These are phyloP conservation scores for Pluvianellus socialis DNA, from an alignment of 2,113 vertebrate species.

Conservation along the genomic window DNA sequence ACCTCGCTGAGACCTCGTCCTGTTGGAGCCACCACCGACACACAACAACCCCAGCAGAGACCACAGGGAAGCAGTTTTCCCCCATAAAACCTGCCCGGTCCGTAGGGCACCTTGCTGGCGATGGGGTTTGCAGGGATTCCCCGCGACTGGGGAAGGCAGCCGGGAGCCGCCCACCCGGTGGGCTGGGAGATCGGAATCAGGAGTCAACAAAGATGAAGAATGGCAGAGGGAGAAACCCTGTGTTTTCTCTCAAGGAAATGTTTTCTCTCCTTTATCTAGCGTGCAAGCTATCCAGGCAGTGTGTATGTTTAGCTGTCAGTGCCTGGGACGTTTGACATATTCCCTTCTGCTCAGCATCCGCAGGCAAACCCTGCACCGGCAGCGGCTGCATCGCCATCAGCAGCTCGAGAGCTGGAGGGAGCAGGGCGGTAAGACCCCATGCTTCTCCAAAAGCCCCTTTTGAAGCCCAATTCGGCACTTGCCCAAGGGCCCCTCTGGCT, in stretches of 20 bases:
- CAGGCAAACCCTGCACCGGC: neutral
- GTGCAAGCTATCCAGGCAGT: neutral
- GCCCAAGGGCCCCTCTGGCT: neutral
- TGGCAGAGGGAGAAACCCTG: neutral
- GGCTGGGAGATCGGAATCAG: neutral
- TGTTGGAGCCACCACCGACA: rapidly evolving
- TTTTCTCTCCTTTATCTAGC: slow-evolving; percentile 46
- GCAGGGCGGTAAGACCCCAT: neutral
- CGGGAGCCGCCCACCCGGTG: neutral
- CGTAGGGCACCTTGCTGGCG: rapidly evolving
- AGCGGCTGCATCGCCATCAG: neutral
- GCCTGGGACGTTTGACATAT: neutral
- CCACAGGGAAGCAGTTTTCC: neutral
- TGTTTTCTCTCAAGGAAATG: slow-evolving; percentile 13
- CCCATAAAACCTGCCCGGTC: rapidly evolving
- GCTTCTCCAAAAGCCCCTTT: neutral
- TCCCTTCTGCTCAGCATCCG: neutral
- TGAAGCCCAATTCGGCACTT: neutral
- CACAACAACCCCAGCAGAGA: neutral
- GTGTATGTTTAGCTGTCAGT: slow-evolving; percentile 22
- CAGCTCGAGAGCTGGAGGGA: neutral
- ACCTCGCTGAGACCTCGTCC: rapidly evolving
- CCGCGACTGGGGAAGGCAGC: rapidly evolving
- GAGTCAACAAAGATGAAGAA: slow-evolving; percentile 7
- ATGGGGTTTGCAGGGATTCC: neutral